Base-by-base conservation (phyloP, 2,797 vertebrate species). In the Pterois miles region DNA sequence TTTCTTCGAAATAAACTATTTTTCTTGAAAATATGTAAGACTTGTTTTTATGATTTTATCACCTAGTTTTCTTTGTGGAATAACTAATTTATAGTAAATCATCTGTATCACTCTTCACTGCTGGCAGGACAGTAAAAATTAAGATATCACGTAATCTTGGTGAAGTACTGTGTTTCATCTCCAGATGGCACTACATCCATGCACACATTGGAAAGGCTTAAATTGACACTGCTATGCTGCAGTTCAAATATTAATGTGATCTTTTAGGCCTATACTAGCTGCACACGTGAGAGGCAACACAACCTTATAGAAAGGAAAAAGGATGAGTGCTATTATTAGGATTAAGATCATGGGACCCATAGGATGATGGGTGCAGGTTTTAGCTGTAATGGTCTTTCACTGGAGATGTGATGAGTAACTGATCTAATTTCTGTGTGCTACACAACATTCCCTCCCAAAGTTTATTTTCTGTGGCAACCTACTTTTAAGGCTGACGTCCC, bases 151-250 rank as follows among this genome's bases (percentile, higher is more conserved):
- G 6, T 3, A 13, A 11, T 65, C 1, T 25, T 40, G 8, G 14
- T 43, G 18, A 71, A 67, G n/a, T 77, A 27, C 4, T 36, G 11
- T n/a, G 11, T 48, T 14, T 67, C 12, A 53, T 80, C 86, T 63
- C 63, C 18, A 89, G 90, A 27, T 85, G 86, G 87, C 60, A 40
- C 46, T n/a, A 67, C n/a, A 71, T 13, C n/a, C 16, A 16, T 20
- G 31, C 7, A 48, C 18, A 20, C 36, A 31, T n/a, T 46, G 7
- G 2, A 57, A 38, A 8, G 25, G 6, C 8, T 48, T 71, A 25
- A 11, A 63, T 58, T 29, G 5, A 34, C 2, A 18, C 13, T n/a
- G 5, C 16, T 8, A 13, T 3, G 38, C 6, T 9, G 12, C 1
- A 22, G 13, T 38, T 62, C 13, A 68, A 76, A 63, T 13, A 62